Evolutionary conservation across 1,140 invertebrate genomes (phyloP).

Genomic region (Drosophila dunni): DNA sequence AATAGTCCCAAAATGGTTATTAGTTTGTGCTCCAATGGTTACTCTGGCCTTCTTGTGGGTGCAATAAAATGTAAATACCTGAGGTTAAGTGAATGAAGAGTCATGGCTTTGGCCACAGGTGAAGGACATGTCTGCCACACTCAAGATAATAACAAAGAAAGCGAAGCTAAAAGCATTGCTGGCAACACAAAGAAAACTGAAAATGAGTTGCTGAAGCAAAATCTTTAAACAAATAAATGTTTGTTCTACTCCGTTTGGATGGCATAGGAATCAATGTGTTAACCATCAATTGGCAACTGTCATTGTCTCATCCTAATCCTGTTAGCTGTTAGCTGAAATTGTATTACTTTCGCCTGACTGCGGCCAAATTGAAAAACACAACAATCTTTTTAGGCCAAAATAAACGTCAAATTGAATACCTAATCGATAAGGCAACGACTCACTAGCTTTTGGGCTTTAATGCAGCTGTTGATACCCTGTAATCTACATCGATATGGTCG

Average conservation of each 20-base stretch:
- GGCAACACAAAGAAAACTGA: slow-evolving; percentile 4
- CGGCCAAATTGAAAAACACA: slow-evolving; percentile 34
- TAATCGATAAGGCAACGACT: slow-evolving; percentile 18
- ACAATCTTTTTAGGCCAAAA: slow-evolving; percentile 29
- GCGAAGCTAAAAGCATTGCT: neutral
- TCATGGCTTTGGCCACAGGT: slow-evolving; percentile 1
- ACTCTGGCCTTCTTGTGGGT: neutral
- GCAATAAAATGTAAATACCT: slow-evolving; percentile 15
- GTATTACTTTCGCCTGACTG: slow-evolving; percentile 72
- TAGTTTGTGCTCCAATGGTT: slow-evolving; percentile 2
- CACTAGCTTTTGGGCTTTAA: slow-evolving; percentile 2
- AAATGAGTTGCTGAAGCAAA: slow-evolving; percentile 9
- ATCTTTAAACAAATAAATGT: neutral
- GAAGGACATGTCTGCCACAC: slow-evolving; percentile 9
- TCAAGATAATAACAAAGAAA: neutral
- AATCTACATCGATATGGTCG: too few species aligned
- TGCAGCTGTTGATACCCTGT: slow-evolving; percentile 2
- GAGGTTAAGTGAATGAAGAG: slow-evolving; percentile 5
- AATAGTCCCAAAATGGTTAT: too few species aligned
- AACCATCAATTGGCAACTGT: slow-evolving; percentile 40
- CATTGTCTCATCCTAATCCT: slow-evolving; percentile 37
- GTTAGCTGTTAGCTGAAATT: slow-evolving; percentile 59
- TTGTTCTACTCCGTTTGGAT: neutral
- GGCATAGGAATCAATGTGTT: slow-evolving; percentile 43
- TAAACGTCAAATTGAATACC: slow-evolving; percentile 23